These are phyloP conservation scores for Shinisaurus crocodilurus DNA, from an alignment of 2,113 vertebrate genomes.

Conservation along the genomic window DNA sequence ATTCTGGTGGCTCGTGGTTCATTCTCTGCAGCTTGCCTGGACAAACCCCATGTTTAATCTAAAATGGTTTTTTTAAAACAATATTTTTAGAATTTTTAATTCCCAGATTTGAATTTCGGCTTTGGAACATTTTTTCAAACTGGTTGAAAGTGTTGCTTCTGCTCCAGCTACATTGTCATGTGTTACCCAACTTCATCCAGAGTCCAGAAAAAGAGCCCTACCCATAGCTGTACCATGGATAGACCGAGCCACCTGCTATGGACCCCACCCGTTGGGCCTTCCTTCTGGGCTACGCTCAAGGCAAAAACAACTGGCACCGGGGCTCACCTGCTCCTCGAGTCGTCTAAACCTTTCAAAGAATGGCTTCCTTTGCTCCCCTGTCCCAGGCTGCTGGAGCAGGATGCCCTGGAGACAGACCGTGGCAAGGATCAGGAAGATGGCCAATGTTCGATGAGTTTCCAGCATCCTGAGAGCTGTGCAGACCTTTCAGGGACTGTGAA, in stretches of 20 bases:
- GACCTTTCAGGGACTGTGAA: not conserved
- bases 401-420: not conserved
- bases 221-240: not conserved
- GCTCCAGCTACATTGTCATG: not conserved
- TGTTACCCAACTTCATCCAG: not conserved
- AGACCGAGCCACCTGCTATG: not conserved
- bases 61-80: no score
- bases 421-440: not conserved
- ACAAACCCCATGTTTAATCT: not conserved
- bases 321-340: slow-evolving; percentile 27
- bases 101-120: not conserved
- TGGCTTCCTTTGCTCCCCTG: not conserved
- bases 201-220: not conserved
- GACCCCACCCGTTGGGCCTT: not conserved
- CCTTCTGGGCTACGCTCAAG: not conserved
- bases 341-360: slow-evolving; percentile 25
- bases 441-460: fast-evolving
- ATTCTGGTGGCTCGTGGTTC: no score
- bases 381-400: not conserved
- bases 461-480: not conserved
- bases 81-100: not conserved
- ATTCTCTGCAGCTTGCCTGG: not conserved
- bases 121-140: not conserved
- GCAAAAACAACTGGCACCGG: no score
- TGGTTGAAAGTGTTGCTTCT: not conserved